These are phyloP conservation scores for Himalopsyche phryganea DNA, from an alignment of 1,140 invertebrate genomes.

Conservation along the genomic window DNA sequence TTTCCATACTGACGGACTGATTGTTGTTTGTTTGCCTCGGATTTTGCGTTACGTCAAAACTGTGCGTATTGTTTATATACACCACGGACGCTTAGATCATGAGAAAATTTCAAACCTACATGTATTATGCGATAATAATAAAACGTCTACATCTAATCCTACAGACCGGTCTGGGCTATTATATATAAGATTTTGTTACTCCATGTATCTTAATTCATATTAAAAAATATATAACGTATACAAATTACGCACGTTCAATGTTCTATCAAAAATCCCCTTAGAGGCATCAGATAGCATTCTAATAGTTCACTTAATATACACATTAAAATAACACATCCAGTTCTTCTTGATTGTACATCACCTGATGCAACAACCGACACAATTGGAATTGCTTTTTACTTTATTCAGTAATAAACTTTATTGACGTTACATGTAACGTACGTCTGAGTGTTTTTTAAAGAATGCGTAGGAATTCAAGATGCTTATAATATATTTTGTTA, in stretches of 20 bases:
- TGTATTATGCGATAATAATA: too few relatives aligned
- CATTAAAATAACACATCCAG: constrained; percentile 22
- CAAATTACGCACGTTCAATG: constrained; percentile 2
- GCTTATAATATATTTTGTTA: constrained; percentile 28
- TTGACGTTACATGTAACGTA: neutral
- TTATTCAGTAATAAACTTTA: neutral
- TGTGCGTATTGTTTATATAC: too few relatives aligned
- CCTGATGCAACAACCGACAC: neutral
- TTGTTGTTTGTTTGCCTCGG: too few relatives aligned
- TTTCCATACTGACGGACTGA: too few relatives aligned
- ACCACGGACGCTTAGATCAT: too few relatives aligned
- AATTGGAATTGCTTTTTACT: neutral
- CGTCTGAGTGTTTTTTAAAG: neutral
- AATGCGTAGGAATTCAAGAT: constrained; percentile 23
- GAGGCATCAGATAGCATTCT: constrained; percentile 19
- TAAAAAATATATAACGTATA: too few relatives aligned
- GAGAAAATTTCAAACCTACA: too few relatives aligned
- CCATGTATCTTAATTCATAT: too few relatives aligned
- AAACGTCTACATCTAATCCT: too few relatives aligned
- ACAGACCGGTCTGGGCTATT: too few relatives aligned
- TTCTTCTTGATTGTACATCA: constrained; percentile 1
- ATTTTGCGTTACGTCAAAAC: too few relatives aligned
- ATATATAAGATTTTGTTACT: too few relatives aligned
- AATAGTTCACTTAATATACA: constrained; percentile 21
- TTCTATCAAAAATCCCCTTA: neutral